Conservation (phyloP, 2,113 vertebrate species). For the Gadus macrocephalus region DNA sequence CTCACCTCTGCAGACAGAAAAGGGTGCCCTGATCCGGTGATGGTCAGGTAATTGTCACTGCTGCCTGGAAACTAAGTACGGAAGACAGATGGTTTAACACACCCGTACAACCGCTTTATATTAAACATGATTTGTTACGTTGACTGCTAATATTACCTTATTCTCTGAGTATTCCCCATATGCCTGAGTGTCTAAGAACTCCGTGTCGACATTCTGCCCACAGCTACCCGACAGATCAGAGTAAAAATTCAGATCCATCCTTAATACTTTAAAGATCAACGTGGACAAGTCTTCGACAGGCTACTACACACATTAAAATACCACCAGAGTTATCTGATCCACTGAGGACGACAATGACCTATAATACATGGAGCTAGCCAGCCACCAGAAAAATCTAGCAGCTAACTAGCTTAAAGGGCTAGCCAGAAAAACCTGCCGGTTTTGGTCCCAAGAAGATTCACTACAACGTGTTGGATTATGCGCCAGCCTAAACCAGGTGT, state of each 20-base stretch:
- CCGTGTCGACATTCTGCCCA: conserved; percentile 59
- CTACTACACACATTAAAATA: background rate
- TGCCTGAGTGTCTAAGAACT: conserved; percentile 62
- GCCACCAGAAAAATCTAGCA: conserved; percentile 10
- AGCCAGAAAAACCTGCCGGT: background rate
- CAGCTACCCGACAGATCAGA: conserved; percentile 65
- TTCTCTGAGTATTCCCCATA: conserved; percentile 59
- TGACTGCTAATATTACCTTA: conserved; percentile 47
- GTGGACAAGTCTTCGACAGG: background rate
- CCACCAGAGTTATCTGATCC: background rate
- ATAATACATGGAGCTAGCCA: conserved; percentile 5
- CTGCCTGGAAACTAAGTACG: conserved; percentile 79
- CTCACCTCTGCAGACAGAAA: conserved; percentile 76
- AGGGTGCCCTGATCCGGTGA: conserved; percentile 79
- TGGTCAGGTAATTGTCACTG: conserved; percentile 81
- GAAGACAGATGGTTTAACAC: background rate
- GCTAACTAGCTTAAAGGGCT: conserved; percentile 19
- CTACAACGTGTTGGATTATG: too few relatives aligned
- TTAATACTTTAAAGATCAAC: background rate
- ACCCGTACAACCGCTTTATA: background rate
- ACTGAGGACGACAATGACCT: background rate
- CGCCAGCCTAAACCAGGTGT: too few relatives aligned
- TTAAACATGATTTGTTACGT: background rate
- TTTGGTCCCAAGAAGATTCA: too few relatives aligned
- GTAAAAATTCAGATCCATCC: conserved; percentile 72